Conservation (phyloP, 2,113 vertebrate species). For the Sorex araneus region DNA sequence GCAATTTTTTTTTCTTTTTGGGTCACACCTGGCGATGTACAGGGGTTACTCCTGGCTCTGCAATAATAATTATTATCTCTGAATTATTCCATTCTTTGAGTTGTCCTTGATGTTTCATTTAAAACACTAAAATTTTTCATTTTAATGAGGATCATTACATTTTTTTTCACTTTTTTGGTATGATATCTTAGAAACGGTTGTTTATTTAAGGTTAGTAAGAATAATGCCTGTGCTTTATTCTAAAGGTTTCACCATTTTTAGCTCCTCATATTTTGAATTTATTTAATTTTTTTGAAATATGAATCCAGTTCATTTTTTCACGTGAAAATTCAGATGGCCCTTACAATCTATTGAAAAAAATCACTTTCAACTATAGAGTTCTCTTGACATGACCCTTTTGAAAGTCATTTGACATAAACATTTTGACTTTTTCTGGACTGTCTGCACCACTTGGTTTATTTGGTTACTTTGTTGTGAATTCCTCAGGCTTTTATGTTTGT, state of each 20-base stretch:
- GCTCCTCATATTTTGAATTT: background rate
- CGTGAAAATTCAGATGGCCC: background rate
- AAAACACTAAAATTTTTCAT: no score
- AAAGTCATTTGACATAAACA: background rate
- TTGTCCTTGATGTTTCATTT: no score
- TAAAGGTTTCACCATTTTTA: background rate
- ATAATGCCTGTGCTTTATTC: background rate
- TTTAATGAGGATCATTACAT: background rate
- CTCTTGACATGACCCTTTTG: background rate
- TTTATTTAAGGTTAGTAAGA: background rate
- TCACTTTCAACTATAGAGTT: background rate
- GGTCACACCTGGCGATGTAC: no score
- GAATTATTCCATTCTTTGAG: no score
- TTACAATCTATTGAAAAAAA: background rate
- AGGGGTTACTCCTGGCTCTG: no score
- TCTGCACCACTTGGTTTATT: no score
- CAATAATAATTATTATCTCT: no score
- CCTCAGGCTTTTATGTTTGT: no score
- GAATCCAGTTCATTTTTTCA: background rate
- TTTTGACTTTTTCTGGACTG: background rate
- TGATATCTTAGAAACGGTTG: background rate
- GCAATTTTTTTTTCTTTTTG: no score
- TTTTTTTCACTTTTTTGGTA: constrained; percentile 4
- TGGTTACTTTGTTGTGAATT: no score
- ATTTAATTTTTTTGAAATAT: background rate